Evolutionary conservation across 2,797 vertebrate genomes (phyloP), one percentile per base, ranked within the genome.

Genomic region (Bradypus variegatus): DNA sequence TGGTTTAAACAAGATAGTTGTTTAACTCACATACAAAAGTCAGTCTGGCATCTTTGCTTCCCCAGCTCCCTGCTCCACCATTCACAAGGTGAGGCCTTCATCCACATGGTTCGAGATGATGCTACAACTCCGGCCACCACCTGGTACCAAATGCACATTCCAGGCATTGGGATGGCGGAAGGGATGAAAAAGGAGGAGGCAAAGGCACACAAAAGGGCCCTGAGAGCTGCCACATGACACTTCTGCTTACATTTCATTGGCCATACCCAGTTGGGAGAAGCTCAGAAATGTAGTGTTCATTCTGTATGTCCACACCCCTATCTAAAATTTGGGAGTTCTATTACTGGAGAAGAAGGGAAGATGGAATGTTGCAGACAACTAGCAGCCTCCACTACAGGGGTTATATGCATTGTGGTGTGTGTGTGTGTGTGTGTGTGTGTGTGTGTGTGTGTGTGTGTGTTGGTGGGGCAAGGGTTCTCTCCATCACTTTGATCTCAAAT

Each of bases 321-420:
- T 38, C 76, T 93, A 48, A 91, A 45, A 69, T 33, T 38, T 69
- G 29, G 53, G 25, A 65, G 67, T 70, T 79, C 85, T 89, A 3
- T 60, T 78, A 38, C n/a, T 70, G 55, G 41, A 31, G 38, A 86
- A 90, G 67, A 93, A 82, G 13, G 33, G 45, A 86, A 92, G 31
- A 48, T 15, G 29, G 73, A 62, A 50, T 75, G 77, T 19, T 33
- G 41, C 86, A 55, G 67, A 70, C 11, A 85, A 45, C 50, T 41
- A 75, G 53, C 50, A 81, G 25, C 58, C 62, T 92, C 69, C 41
- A n/a, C 19, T 31, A 33, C 75, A 64, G 29, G 21, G 50, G 16
- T 31, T 48, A 11, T 29, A 15, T 41, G 16, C 67, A 5, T 10
- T 77, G n/a, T 53, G 53, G n/a, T 70, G 38, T 72, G 12, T 58